phyloP scores from a whole-genome alignment of 2,797 vertebrate genomes.

The Oceanodroma leucorhoa region DNA sequence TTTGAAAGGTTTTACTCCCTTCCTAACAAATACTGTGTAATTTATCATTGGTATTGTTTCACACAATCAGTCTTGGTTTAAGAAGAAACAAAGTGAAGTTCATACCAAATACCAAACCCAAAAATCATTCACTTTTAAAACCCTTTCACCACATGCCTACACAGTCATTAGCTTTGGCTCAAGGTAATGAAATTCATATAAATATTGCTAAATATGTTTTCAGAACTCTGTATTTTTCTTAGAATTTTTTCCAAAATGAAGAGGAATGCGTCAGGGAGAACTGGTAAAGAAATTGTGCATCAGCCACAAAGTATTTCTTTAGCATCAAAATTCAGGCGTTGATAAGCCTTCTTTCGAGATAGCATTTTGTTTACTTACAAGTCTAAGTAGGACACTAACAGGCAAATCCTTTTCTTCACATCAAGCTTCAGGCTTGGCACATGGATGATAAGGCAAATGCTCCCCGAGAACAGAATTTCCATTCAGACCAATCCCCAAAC shows the following conservation, averaged over 20 bases:
- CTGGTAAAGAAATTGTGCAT: background rate
- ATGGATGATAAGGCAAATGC: background rate
- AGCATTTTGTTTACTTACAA: background rate
- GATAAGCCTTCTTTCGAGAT: background rate
- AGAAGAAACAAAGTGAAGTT: background rate
- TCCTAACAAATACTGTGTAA: background rate
- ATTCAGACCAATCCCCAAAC: background rate
- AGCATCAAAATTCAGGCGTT: background rate
- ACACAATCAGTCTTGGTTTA: background rate
- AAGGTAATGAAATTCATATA: background rate
- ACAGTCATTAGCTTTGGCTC: background rate
- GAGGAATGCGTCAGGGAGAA: background rate
- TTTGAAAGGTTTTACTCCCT: background rate
- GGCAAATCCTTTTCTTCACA: background rate
- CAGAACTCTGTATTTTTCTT: background rate
- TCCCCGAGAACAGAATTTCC: background rate
- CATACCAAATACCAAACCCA: background rate
- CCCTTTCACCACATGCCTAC: background rate
- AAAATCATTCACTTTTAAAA: background rate
- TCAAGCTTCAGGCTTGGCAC: background rate
- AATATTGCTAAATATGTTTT: background rate
- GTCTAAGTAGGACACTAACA: background rate
- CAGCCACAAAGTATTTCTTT: background rate
- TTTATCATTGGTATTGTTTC: background rate
- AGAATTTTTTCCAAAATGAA: background rate